phyloP scores from a whole-genome alignment of 2,113 vertebrate genomes.

The Brachyhypopomus gauderio region DNA sequence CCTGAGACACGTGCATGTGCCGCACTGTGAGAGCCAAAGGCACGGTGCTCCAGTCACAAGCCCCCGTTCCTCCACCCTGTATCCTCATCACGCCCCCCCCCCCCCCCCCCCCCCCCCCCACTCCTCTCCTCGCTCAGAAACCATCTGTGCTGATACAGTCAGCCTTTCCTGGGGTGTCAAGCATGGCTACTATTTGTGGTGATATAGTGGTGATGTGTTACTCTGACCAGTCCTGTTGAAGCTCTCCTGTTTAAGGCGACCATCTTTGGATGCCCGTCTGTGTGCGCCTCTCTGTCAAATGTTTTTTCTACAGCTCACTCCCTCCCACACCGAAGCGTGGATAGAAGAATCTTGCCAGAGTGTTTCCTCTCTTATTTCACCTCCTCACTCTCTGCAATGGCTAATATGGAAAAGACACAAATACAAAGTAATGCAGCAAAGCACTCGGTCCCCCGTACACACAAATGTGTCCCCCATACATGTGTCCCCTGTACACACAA shows the following conservation, averaged over 20 bases:
- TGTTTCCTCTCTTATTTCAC: not conserved
- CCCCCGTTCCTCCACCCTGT: conserved; percentile 21
- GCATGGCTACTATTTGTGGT: conserved; percentile 1
- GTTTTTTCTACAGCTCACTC: not conserved
- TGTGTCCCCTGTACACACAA: not conserved
- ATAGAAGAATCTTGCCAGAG: not conserved
- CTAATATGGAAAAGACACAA: not conserved
- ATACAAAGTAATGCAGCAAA: not conserved
- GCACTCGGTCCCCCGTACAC: not conserved
- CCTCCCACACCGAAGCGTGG: not conserved
- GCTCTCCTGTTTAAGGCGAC: no score
- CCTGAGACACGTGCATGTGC: conserved; percentile 49
- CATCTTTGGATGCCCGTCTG: no score
- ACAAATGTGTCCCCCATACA: not conserved
- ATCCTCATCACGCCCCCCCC: not conserved
- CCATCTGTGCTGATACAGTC: not conserved
- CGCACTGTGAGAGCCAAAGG: conserved; percentile 29
- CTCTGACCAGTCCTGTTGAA: not conserved
- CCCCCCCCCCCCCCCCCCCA: no score
- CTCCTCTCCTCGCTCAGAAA: conserved; percentile 1
- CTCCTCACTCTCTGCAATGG: not conserved
- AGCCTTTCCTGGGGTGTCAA: conserved; percentile 4
- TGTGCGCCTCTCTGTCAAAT: not conserved
- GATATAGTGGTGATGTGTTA: not conserved
- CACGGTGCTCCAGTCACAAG: not conserved